phyloP scores from a whole-genome alignment of 2,888 invertebrate species.

The Argyresthia albistria region DNA sequence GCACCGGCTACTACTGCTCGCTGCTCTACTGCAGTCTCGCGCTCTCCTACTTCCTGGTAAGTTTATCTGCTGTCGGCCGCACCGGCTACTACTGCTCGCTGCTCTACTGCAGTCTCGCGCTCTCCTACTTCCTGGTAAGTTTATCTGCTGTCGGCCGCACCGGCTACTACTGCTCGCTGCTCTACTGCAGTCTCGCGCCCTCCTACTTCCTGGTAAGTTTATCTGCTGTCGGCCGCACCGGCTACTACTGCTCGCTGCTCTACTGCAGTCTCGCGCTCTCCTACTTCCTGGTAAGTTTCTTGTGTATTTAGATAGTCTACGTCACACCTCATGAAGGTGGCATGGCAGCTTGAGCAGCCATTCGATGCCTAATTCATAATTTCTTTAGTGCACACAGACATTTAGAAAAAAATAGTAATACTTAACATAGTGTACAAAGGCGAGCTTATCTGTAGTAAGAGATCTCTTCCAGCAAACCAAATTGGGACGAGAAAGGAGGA shows the following conservation, averaged over 20 bases:
- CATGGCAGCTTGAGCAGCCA: too few relatives aligned
- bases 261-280: slow-evolving; percentile 89
- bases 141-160: too few relatives aligned
- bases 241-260: slow-evolving; percentile 83
- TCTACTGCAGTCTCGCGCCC: slow-evolving; percentile 87
- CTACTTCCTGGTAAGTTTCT: slow-evolving; percentile 84
- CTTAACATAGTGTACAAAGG: too few relatives aligned
- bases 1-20: slow-evolving; percentile 84
- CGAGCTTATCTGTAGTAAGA: too few relatives aligned
- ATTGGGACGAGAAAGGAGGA: too few relatives aligned
- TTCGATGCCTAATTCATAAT: too few relatives aligned
- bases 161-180: slow-evolving; percentile 85
- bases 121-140: slow-evolving; percentile 91
- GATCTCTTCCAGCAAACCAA: too few relatives aligned
- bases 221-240: too few relatives aligned
- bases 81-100: slow-evolving; percentile 86
- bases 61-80: slow-evolving; percentile 74
- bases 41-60: slow-evolving; percentile 91
- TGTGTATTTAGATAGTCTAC: too few relatives aligned
- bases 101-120: slow-evolving; percentile 84
- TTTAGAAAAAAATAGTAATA: too few relatives aligned
- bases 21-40: slow-evolving; percentile 87
- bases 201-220: slow-evolving; percentile 88
- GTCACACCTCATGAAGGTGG: too few relatives aligned
- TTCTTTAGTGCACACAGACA: too few relatives aligned